These are phyloP conservation scores for Theonella swinhoei DNA, from an alignment of 37 sponge, comb jelly and placozoan genomes.

Conservation along the genomic window DNA sequence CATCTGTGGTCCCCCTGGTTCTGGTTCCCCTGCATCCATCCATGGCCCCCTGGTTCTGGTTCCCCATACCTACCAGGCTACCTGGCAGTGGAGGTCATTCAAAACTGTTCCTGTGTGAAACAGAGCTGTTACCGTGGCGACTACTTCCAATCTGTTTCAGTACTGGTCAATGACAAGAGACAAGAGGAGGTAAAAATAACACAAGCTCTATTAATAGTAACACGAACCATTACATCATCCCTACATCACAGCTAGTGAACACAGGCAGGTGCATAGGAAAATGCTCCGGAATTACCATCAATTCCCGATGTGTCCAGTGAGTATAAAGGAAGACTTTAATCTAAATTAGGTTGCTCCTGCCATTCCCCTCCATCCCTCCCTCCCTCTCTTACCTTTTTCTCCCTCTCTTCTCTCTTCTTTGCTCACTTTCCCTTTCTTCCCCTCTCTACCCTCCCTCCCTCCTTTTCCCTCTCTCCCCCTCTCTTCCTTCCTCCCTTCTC, in stretches of 20 bases:
- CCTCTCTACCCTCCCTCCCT: background rate
- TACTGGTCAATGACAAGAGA: background rate
- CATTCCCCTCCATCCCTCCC: background rate
- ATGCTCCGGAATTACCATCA: conserved; percentile 4
- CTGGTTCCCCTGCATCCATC: too few relatives aligned
- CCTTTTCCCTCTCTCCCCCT: background rate
- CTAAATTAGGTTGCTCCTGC: background rate
- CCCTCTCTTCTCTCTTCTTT: background rate
- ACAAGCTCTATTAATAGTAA: background rate
- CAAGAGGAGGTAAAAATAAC: conserved; percentile 1
- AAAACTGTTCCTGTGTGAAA: conserved; percentile 28
- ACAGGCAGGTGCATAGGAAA: conserved; percentile 37
- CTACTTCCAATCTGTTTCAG: conserved; percentile 34
- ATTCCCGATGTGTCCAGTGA: conserved; percentile 19
- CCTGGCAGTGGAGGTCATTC: conserved; percentile 10
- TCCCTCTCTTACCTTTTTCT: background rate
- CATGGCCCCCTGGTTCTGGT: too few relatives aligned
- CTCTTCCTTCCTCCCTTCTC: background rate
- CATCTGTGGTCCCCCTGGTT: too few relatives aligned
- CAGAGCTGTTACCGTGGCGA: conserved; percentile 28
- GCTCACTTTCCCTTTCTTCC: background rate
- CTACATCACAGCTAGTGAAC: conserved; percentile 37
- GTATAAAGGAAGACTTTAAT: background rate
- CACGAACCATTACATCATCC: background rate
- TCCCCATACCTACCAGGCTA: too few relatives aligned